Conservation (phyloP, 37 sponge, comb jelly and placozoan genomes). For the Dysidea cf. avara region DNA sequence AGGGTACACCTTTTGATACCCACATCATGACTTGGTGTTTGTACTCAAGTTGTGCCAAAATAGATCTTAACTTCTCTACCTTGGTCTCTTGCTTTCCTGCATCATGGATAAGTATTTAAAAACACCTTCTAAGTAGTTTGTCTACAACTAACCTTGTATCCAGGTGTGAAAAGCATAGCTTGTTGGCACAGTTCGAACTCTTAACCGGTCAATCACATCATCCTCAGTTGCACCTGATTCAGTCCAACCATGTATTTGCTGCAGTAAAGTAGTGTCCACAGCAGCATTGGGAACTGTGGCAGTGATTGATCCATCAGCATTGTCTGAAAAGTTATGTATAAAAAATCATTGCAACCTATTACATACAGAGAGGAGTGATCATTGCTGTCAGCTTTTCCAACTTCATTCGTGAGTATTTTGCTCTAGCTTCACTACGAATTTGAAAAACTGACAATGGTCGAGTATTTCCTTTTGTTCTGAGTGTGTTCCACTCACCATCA, state of each 20-base stretch:
- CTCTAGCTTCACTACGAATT: background rate
- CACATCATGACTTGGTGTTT: constrained; percentile 9
- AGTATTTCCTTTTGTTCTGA: background rate
- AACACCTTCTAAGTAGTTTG: background rate
- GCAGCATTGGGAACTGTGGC: too few relatives aligned
- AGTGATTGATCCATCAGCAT: too few relatives aligned
- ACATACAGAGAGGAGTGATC: constrained; percentile 1
- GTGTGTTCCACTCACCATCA: background rate
- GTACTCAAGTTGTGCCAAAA: constrained; percentile 28
- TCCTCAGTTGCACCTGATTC: constrained; percentile 8
- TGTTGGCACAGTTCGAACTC: constrained; percentile 10
- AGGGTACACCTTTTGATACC: constrained; percentile 24
- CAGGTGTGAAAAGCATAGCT: constrained; percentile 6
- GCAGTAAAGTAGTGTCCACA: too few relatives aligned
- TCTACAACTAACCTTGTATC: background rate
- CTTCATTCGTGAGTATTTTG: background rate
- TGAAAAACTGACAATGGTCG: background rate
- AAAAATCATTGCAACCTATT: too few relatives aligned
- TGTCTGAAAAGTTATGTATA: too few relatives aligned
- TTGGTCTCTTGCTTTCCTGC: constrained; percentile 6
- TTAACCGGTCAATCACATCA: constrained; percentile 6
- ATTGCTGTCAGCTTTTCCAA: background rate
- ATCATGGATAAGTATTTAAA: background rate
- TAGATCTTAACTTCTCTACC: constrained; percentile 22
- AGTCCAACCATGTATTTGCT: constrained; percentile 10